Percentiles rank a stretch among this genome's conserved stretches.
Conservation (phyloP, 2,113 vertebrate genomes). For the Hippocampus guttulatus region DNA sequence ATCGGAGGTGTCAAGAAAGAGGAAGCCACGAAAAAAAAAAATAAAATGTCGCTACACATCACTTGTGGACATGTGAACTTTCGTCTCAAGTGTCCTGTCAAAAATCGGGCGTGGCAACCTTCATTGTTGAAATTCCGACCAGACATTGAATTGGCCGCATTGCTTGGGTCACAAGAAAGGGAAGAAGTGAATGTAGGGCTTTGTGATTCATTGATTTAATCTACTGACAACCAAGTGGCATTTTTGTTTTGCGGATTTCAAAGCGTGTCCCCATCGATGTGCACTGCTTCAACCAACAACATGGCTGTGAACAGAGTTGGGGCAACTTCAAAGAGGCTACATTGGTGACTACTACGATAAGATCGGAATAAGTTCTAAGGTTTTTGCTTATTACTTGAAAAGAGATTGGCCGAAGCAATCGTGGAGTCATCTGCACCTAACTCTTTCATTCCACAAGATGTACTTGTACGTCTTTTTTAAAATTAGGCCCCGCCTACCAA, state of each 20-base stretch:
- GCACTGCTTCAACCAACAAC: neutral
- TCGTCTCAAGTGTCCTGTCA: conserved; percentile 42
- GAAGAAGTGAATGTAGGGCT: neutral
- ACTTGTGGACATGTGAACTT: conserved; percentile 41
- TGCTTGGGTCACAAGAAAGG: too few relatives aligned
- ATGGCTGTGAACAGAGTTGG: neutral
- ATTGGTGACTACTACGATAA: neutral
- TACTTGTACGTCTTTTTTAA: too few relatives aligned
- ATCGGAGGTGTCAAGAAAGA: conserved; percentile 63
- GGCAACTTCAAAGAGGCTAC: neutral
- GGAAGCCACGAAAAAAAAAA: conserved; percentile 39
- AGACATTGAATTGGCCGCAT: conserved; percentile 28
- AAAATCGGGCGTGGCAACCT: conserved; percentile 47
- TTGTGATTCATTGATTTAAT: too few relatives aligned
- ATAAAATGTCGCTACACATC: conserved; percentile 32
- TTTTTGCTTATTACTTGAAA: too few relatives aligned
- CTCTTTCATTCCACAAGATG: too few relatives aligned
- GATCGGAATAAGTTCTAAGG: neutral
- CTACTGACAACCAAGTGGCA: too few relatives aligned
- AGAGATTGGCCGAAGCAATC: too few relatives aligned
- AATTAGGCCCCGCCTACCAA: too few relatives aligned
- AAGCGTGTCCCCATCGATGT: neutral
- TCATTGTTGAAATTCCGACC: conserved; percentile 56
- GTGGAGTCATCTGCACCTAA: too few relatives aligned
- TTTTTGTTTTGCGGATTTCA: neutral